Percentiles rank a stretch among this genome's conserved stretches.
Conservation (phyloP, 2,113 vertebrate species). For the Okapia johnstoni region DNA sequence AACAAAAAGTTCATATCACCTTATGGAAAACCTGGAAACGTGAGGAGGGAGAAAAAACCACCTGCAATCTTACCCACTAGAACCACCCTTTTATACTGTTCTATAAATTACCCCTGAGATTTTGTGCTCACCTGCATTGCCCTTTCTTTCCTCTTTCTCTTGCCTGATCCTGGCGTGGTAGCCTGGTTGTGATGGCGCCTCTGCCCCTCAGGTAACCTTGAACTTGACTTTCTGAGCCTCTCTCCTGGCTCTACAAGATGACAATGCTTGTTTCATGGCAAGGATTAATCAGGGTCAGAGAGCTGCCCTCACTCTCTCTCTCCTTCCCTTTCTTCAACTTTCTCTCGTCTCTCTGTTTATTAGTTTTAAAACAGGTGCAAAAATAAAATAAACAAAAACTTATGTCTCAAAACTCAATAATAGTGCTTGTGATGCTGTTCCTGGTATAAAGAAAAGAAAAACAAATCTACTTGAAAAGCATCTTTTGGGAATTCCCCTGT, state of each 20-base stretch:
- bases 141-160: background rate
- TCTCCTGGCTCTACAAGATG: background rate
- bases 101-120: background rate
- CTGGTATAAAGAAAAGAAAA: background rate
- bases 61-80: background rate
- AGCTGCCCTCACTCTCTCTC: background rate
- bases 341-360: background rate
- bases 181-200: background rate
- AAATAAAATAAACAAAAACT: background rate
- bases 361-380: background rate
- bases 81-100: background rate
- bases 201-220: background rate
- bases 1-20: background rate
- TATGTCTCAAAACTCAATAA: background rate
- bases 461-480: background rate
- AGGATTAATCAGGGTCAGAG: background rate
- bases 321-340: background rate
- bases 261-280: background rate
- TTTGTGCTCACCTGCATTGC: background rate
- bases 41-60: background rate
- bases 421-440: background rate
- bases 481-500: background rate
- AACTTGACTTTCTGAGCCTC: background rate
- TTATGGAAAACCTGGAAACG: background rate
- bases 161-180: background rate